phyloP scores from a whole-genome alignment of 2,113 vertebrate species.

The Electrona antarctica region DNA sequence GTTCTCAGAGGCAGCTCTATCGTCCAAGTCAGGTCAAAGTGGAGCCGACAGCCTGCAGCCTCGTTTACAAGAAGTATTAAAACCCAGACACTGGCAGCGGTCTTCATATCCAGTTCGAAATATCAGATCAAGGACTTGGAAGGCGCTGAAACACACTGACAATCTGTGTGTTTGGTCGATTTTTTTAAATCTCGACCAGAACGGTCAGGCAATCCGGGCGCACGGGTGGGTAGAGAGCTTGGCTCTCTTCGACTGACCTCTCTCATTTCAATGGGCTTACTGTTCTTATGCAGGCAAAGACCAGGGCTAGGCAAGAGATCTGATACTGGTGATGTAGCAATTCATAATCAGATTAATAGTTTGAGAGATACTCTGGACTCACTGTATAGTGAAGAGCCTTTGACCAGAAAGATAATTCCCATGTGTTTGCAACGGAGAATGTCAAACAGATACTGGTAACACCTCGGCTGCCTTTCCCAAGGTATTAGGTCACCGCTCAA shows the following conservation, averaged over 20 bases:
- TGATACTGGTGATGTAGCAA: conserved; percentile 40
- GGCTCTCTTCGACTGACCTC: conserved; percentile 37
- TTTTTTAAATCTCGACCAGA: too few species aligned
- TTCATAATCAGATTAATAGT: conserved; percentile 71
- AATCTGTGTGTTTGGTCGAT: too few species aligned
- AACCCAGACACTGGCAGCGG: too few species aligned
- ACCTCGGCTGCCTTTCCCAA: conserved; percentile 63
- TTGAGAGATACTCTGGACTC: conserved; percentile 52
- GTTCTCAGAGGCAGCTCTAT: background rate
- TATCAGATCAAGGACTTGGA: too few species aligned
- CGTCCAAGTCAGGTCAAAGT: conserved; percentile 25
- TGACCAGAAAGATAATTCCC: conserved; percentile 43
- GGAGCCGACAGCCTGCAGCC: background rate
- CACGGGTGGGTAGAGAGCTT: conserved; percentile 18
- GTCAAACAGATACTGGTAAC: conserved; percentile 75
- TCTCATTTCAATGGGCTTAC: conserved; percentile 66
- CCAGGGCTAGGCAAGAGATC: conserved; percentile 22
- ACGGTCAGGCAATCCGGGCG: too few species aligned
- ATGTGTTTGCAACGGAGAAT: conserved; percentile 72
- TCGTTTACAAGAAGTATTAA: too few species aligned
- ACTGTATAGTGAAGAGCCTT: conserved; percentile 42
- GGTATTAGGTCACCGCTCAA: conserved; percentile 61
- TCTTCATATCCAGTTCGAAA: too few species aligned
- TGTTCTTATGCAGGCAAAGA: conserved; percentile 51
- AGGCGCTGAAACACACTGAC: too few species aligned